phyloP scores from a whole-genome alignment of 1,140 invertebrate genomes.

The Drosophila biarmipes region DNA sequence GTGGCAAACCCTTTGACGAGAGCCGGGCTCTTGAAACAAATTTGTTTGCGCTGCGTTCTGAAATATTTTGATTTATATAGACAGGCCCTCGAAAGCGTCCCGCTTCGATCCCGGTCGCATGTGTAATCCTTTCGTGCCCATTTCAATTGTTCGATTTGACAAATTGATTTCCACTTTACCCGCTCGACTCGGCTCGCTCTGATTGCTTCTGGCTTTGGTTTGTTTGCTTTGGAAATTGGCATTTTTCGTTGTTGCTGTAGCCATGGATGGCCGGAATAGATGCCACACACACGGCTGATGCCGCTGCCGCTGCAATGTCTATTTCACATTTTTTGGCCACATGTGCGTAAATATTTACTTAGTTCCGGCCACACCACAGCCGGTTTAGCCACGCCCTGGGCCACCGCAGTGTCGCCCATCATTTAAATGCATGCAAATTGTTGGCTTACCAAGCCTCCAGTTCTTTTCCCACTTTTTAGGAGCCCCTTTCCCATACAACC shows the following conservation, averaged over 20 bases:
- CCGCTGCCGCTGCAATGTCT: conserved; percentile 44
- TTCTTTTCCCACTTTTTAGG: background rate
- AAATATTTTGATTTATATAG: conserved; percentile 79
- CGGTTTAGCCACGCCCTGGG: conserved; percentile 40
- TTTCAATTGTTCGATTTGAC: conserved; percentile 81
- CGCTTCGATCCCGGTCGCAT: conserved; percentile 39
- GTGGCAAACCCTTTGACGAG: conserved; percentile 51
- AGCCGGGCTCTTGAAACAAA: conserved; percentile 58
- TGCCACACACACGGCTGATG: too few species aligned
- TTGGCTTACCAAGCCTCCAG: conserved; percentile 30
- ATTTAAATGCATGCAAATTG: conserved; percentile 80
- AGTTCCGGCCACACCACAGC: conserved; percentile 62
- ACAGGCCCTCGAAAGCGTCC: conserved; percentile 41
- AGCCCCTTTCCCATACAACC: conserved; percentile 9
- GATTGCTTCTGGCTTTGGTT: conserved; percentile 71
- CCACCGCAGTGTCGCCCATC: conserved; percentile 42
- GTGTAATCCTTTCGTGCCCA: conserved; percentile 76
- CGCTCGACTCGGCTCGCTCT: conserved; percentile 56
- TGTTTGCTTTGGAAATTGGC: conserved; percentile 77
- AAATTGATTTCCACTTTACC: conserved; percentile 78
- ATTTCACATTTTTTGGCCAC: conserved; percentile 75
- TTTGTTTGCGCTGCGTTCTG: conserved; percentile 72
- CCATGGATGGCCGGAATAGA: background rate
- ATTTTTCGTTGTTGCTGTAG: conserved; percentile 44
- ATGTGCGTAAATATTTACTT: conserved; percentile 79